Conservation (phyloP, 2,888 invertebrate species). For the Mechanitis mazaeus region DNA sequence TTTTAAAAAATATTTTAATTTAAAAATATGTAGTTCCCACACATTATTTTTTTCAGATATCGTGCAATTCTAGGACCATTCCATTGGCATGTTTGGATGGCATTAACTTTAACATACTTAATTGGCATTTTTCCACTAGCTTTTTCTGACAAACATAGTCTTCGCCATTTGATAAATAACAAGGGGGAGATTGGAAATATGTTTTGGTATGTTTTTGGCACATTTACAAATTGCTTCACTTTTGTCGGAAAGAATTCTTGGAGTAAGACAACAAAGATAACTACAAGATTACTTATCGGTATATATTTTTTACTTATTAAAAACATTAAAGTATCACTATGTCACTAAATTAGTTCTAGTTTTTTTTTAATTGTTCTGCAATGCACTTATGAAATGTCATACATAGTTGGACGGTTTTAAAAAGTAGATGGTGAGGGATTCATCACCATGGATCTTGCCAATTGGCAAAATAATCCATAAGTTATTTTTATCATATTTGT, state of each 20-base stretch:
- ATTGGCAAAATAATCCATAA: too few species aligned
- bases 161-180: constrained; percentile 80
- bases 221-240: constrained; percentile 88
- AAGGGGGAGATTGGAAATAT: constrained; percentile 87
- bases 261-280: constrained; percentile 81
- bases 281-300: constrained; percentile 85
- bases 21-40: too few species aligned
- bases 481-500: too few species aligned
- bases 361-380: too few species aligned
- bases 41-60: constrained; percentile 71
- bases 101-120: constrained; percentile 82
- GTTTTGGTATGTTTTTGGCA: constrained; percentile 93
- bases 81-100: constrained; percentile 88
- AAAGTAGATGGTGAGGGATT: too few species aligned
- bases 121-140: constrained; percentile 85
- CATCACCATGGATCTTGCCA: too few species aligned
- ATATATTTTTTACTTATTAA: constrained; percentile 25
- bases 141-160: constrained; percentile 82
- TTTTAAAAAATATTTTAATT: too few species aligned
- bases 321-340: too few species aligned
- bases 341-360: too few species aligned
- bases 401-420: too few species aligned
- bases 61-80: constrained; percentile 90
- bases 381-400: too few species aligned
- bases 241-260: constrained; percentile 82